Evolutionary conservation across 1,140 invertebrate genomes (phyloP).

Genomic region (Dysdera silvatica): DNA sequence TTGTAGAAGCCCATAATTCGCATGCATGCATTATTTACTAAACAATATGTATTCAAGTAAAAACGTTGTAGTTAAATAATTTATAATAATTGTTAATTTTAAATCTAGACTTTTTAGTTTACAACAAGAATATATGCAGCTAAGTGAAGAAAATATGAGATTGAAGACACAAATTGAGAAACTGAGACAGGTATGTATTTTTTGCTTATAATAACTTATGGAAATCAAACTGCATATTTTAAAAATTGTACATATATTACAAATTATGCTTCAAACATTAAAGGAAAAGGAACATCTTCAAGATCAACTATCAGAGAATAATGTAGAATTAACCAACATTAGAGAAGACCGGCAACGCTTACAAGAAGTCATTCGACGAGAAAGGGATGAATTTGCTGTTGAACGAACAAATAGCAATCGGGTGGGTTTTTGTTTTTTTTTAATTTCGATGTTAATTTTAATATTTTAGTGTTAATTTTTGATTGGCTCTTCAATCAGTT

Average conservation of each 20-base stretch:
- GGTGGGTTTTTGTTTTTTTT: conserved; percentile 37
- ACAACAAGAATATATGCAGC: conserved; percentile 65
- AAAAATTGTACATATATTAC: not conserved
- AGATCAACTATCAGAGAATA: conserved; percentile 52
- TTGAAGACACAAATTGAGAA: conserved; percentile 52
- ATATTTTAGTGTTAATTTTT: not conserved
- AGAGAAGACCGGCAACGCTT: conserved; percentile 50
- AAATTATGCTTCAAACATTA: not conserved
- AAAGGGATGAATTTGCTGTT: conserved; percentile 49
- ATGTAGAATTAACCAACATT: conserved; percentile 49
- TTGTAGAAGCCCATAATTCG: too few species aligned
- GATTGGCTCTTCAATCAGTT: not conserved
- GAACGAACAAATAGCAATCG: conserved; percentile 42
- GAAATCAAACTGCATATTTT: not conserved
- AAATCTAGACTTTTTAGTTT: conserved; percentile 58
- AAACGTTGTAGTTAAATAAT: too few species aligned
- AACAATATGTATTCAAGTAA: too few species aligned
- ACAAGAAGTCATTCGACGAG: conserved; percentile 52
- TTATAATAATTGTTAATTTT: conserved; percentile 3
- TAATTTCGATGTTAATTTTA: not conserved
- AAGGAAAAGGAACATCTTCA: conserved; percentile 48
- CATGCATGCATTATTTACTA: too few species aligned
- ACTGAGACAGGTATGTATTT: conserved; percentile 43
- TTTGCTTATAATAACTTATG: not conserved
- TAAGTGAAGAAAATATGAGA: conserved; percentile 63